A percentile compares a stretch with the other conserved stretches of the same genome.
Evolutionary conservation across 2,113 vertebrate genomes (phyloP).

Genomic region (Upupa epops): DNA sequence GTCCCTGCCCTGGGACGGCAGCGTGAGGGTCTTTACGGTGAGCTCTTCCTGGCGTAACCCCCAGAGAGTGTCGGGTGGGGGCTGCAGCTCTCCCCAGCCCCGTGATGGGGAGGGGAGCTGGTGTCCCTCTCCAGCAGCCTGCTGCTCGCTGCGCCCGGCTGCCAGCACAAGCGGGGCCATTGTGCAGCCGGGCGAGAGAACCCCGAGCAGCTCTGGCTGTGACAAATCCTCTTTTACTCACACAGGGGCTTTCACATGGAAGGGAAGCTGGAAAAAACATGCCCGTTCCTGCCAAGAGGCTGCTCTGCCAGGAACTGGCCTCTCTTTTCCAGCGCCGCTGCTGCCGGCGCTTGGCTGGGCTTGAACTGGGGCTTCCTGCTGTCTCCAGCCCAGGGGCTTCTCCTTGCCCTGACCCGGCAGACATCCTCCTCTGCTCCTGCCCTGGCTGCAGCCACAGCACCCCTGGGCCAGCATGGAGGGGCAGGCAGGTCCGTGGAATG

Average conservation of each 20-base stretch:
- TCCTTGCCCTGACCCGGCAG: background rate
- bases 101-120: accelerated
- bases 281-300: background rate
- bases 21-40: background rate
- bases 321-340: background rate
- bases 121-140: background rate
- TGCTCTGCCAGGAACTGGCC: constrained; percentile 1
- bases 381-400: background rate
- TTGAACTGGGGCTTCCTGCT: constrained; percentile 10
- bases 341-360: background rate
- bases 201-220: background rate
- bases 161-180: accelerated
- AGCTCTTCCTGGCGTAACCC: background rate
- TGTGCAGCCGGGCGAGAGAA: background rate
- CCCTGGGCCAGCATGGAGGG: background rate
- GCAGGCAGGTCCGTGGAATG: background rate
- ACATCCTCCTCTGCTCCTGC: constrained; percentile 1
- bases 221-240: background rate
- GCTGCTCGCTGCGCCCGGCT: accelerated
- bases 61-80: accelerated
- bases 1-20: background rate
- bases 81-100: background rate
- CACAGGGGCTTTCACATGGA: constrained; percentile 11
- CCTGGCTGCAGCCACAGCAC: background rate
- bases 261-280: constrained; percentile 27